Conservation (phyloP, 2,888 invertebrate genomes). For the Chloroclystis v-ata region DNA sequence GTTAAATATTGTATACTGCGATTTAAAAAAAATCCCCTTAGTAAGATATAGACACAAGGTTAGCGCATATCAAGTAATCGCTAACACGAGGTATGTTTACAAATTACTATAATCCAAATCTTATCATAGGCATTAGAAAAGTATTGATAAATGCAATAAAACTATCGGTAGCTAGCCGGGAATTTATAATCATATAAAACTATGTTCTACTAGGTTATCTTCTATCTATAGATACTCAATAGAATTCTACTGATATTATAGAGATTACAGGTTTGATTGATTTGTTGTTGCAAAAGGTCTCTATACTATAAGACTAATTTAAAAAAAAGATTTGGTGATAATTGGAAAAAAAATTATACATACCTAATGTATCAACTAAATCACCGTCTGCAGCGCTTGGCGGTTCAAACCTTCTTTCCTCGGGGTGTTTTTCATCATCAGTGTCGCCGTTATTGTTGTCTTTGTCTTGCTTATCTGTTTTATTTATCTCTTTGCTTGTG, state of each 20-base stretch:
- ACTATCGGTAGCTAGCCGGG: neutral
- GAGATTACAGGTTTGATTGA: no score
- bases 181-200: neutral
- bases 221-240: no score
- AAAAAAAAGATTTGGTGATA: no score
- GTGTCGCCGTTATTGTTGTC: slow-evolving; percentile 82
- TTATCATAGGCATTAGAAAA: neutral
- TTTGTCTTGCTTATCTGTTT: slow-evolving; percentile 66
- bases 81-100: no score
- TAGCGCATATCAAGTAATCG: no score
- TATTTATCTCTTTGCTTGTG: slow-evolving; percentile 44
- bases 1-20: neutral
- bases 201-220: neutral
- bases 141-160: neutral
- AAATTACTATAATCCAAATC: neutral
- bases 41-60: no score
- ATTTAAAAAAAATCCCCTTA: neutral
- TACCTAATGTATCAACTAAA: slow-evolving; percentile 93
- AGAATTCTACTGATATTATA: no score
- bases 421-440: slow-evolving; percentile 83
- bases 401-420: slow-evolving; percentile 91
- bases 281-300: no score
- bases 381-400: slow-evolving; percentile 89
- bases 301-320: no score
- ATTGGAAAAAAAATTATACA: slow-evolving; percentile 29